Evolutionary conservation across 2,888 invertebrate genomes (phyloP).

Genomic region (Pristionchus exspectatus): DNA sequence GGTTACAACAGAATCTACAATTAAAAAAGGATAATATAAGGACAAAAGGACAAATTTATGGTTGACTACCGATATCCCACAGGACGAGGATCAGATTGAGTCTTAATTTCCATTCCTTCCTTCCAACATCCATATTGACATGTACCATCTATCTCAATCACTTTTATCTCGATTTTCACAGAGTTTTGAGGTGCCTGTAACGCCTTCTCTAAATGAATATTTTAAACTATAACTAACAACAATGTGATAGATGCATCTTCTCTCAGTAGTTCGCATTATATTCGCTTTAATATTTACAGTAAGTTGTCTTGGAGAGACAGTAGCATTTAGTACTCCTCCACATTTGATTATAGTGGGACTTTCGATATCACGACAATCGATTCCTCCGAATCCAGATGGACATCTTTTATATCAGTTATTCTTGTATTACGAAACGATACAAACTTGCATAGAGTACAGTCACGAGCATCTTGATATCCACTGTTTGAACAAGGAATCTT

Average conservation of each 20-base stretch:
- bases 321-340: slow-evolving; percentile 38
- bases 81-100: slow-evolving; percentile 15
- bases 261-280: neutral
- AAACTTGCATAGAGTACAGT: slow-evolving; percentile 36
- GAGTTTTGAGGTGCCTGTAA: slow-evolving; percentile 21
- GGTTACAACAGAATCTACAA: slow-evolving; percentile 33
- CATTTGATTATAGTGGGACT: slow-evolving; percentile 45
- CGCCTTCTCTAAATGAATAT: neutral
- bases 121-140: slow-evolving; percentile 53
- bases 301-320: neutral
- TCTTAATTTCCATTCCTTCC: slow-evolving; percentile 51
- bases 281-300: slow-evolving; percentile 36
- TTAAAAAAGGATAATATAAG: neutral
- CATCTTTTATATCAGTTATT: neutral
- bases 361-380: slow-evolving; percentile 28
- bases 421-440: neutral
- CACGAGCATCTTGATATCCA: slow-evolving; percentile 43
- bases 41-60: neutral
- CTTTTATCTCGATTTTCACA: neutral
- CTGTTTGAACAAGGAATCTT: slow-evolving; percentile 52
- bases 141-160: slow-evolving; percentile 17
- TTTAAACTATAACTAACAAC: neutral
- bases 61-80: slow-evolving; percentile 25
- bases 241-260: slow-evolving; percentile 50
- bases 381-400: slow-evolving; percentile 48